Evolutionary conservation across 1,140 invertebrate genomes (phyloP).

Genomic region (Zaprionus davidi): DNA sequence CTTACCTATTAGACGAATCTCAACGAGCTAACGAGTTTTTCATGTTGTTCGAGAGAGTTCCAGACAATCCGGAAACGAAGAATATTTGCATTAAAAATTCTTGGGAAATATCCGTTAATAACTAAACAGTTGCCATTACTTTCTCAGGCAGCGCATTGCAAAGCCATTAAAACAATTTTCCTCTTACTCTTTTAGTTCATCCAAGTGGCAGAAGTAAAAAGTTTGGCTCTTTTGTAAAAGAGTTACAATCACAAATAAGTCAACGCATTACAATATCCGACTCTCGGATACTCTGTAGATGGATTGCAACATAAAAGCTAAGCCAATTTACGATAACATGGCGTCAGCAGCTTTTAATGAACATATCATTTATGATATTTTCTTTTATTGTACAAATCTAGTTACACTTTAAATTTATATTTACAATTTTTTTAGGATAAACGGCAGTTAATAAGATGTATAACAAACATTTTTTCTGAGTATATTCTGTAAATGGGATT

Average conservation of each 20-base stretch:
- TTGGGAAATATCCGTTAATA: constrained; percentile 26
- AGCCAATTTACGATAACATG: not conserved
- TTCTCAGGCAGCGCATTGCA: constrained; percentile 8
- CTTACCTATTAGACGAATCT: constrained; percentile 6
- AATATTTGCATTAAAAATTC: constrained; percentile 42
- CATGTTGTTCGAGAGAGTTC: constrained; percentile 21
- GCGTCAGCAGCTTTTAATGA: not conserved
- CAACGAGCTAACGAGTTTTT: constrained; percentile 32
- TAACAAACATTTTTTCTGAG: constrained; percentile 4
- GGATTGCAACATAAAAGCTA: not conserved
- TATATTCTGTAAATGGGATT: constrained; percentile 36
- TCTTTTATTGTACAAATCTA: not conserved
- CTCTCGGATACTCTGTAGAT: not conserved
- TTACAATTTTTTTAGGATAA: not conserved
- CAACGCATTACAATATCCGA: not conserved
- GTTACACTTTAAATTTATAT: not conserved
- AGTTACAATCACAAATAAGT: not conserved
- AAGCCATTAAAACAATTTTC: constrained; percentile 34
- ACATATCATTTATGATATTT: not conserved
- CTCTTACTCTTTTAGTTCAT: not conserved
- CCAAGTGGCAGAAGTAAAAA: not conserved
- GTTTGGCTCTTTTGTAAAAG: not conserved
- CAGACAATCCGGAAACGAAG: not conserved
- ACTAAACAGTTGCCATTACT: constrained; percentile 8
- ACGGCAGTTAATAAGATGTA: not conserved